Base-by-base conservation (phyloP, 35 echinoderm and acorn worm species). In the Apostichopus californicus region DNA sequence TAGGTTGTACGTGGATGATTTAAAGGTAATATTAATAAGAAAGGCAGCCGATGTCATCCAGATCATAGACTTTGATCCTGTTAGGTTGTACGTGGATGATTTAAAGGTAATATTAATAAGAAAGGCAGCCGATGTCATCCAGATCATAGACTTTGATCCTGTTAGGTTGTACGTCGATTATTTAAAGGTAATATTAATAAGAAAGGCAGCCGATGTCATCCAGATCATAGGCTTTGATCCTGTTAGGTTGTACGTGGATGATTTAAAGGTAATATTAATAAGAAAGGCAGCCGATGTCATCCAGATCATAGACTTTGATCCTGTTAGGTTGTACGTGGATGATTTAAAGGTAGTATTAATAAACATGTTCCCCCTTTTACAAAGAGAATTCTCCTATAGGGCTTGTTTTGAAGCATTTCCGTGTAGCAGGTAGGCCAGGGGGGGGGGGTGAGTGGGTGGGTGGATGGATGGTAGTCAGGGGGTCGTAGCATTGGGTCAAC, bases 141-240 rank as follows among this genome's bases (percentile, higher is more conserved):
- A 95, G 5, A 93, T 96, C 10, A 79, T 95, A 11, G 78, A 95
- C 73, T 99, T 99, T 96, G 97, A 99, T 92, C 97, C 97, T 22
- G 89, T 96, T 14, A 59, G 73, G 34, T 89, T 87, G 15, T 99
- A 96, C 75, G 53, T 99, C 3, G 64, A 87, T 34, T 95, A 99
- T 22, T 80, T 99, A 34, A 73, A 94, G 84, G 97, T 99, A 64
- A 93, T 23, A 1, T 34, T 34, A 34, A 34, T 34, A 34, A 34
- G 65, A 23, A 56, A 77, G 14, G 23, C 71, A 1, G 73, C 72
- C 9, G 57, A 91, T 1, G 55, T 93, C 34, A 10, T 99, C 22
- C 97, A 95, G 5, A 93, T 96, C 10, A 78, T 93, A 11, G 78
- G 96, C 80, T 99, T 99, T 96, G 97, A 99, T 92, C 97, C 97